A percentile compares a stretch with the other conserved stretches of the same genome.
phyloP scores from a whole-genome alignment of 2,113 vertebrate genomes.

The Craseonycteris thonglongyai region DNA sequence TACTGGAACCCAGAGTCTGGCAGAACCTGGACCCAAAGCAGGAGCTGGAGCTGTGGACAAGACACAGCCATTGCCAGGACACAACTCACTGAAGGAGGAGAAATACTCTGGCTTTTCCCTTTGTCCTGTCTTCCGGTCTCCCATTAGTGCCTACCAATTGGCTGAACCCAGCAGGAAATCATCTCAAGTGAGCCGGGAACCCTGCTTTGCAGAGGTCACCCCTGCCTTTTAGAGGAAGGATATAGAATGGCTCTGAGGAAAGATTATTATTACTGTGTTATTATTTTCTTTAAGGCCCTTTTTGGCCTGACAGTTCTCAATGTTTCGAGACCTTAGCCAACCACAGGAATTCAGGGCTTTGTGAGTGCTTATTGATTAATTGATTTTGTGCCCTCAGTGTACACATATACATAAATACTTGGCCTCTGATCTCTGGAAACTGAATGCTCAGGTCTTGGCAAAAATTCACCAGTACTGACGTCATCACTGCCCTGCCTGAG shows the following conservation, averaged over 20 bases:
- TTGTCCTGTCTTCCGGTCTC: neutral
- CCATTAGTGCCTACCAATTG: neutral
- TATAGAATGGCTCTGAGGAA: neutral
- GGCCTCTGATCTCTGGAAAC: conserved; percentile 30
- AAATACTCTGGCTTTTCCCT: neutral
- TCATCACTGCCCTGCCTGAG: neutral
- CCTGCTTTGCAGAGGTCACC: neutral
- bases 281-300: neutral
- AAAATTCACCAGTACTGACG: neutral
- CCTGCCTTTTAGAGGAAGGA: neutral
- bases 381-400: neutral
- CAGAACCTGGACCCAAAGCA: neutral
- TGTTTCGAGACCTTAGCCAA: conserved; percentile 1
- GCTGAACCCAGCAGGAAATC: neutral
- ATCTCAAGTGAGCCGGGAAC: neutral
- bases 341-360: neutral
- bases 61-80: neutral
- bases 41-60: neutral
- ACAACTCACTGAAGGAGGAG: neutral
- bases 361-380: conserved; percentile 62
- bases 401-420: conserved; percentile 21
- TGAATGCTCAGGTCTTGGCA: conserved; percentile 48
- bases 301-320: neutral
- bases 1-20: neutral
- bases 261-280: neutral